Evolutionary conservation across 2,888 invertebrate genomes (phyloP).

Genomic region (Campopleginae sp.): DNA sequence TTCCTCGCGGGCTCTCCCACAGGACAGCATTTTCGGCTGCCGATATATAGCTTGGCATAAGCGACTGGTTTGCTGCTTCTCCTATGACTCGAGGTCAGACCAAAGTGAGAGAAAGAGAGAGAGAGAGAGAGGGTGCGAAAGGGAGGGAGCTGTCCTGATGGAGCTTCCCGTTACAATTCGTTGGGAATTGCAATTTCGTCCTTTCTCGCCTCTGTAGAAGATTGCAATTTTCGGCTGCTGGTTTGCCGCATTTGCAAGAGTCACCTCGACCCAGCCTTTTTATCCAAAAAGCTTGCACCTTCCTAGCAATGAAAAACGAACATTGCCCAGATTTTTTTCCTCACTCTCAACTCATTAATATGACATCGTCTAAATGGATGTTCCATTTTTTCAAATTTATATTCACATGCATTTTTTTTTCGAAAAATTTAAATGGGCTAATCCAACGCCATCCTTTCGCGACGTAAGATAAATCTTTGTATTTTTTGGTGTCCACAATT

Average conservation of each 20-base stretch:
- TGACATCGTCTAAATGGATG: neutral
- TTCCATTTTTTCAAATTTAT: neutral
- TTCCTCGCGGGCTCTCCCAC: conserved; percentile 26
- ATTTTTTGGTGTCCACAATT: neutral
- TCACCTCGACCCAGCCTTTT: conserved; percentile 23
- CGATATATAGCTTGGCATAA: conserved; percentile 14
- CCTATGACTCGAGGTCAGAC: conserved; percentile 29
- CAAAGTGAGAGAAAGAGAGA: conserved; percentile 8
- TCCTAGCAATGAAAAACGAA: conserved; percentile 13
- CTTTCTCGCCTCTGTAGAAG: conserved; percentile 61
- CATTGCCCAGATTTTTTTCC: conserved; percentile 21
- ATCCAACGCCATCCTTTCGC: neutral
- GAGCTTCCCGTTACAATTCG: conserved; percentile 61
- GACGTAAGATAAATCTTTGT: neutral
- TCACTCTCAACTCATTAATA: conserved; percentile 1
- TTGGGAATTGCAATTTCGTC: conserved; percentile 76
- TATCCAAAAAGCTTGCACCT: conserved; percentile 15
- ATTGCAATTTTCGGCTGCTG: conserved; percentile 62
- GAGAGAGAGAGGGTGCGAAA: conserved; percentile 26
- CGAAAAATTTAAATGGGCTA: neutral
- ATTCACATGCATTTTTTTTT: neutral
- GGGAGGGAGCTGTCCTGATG: conserved; percentile 17
- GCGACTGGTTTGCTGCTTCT: conserved; percentile 42
- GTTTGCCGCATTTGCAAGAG: conserved; percentile 43
- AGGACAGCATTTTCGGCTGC: conserved; percentile 53